These are phyloP conservation scores for Pyrgilauda ruficollis DNA, from an alignment of 2,113 vertebrate genomes.

Conservation along the genomic window DNA sequence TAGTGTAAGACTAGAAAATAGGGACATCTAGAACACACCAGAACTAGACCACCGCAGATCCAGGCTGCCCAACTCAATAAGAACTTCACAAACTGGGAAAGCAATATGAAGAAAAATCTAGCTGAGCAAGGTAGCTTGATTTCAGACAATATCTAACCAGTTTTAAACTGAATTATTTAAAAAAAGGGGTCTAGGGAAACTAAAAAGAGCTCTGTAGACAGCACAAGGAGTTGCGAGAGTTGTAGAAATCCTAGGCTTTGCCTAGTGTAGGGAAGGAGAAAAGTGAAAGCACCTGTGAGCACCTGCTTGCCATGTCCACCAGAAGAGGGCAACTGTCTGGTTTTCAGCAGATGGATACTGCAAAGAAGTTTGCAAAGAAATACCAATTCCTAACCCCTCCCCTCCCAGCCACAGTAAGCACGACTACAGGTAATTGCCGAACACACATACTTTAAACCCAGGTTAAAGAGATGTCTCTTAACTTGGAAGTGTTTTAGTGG, in stretches of 20 bases:
- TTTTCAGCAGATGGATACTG: neutral
- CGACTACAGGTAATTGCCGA: neutral
- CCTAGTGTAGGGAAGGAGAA: neutral
- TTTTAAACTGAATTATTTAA: neutral
- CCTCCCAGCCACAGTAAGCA: neutral
- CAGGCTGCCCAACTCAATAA: neutral
- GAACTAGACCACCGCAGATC: neutral
- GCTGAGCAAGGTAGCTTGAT: neutral
- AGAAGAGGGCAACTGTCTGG: neutral
- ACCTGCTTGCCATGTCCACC: neutral
- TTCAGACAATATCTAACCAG: neutral
- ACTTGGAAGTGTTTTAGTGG: neutral
- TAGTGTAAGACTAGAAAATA: neutral
- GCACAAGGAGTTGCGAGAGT: neutral
- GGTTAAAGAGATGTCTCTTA: neutral
- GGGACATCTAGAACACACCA: neutral
- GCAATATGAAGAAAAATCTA: neutral
- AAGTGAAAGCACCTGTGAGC: neutral
- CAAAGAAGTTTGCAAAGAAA: neutral
- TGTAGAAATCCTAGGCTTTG: neutral
- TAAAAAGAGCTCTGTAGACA: neutral
- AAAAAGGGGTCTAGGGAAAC: neutral
- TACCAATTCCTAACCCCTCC: neutral
- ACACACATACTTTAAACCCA: neutral
- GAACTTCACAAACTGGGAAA: neutral